A percentile compares a stretch with the other conserved stretches of the same genome.
These are phyloP conservation scores for Xanthorhoe spadicearia DNA, from an alignment of 2,888 invertebrate species.

Conservation along the genomic window DNA sequence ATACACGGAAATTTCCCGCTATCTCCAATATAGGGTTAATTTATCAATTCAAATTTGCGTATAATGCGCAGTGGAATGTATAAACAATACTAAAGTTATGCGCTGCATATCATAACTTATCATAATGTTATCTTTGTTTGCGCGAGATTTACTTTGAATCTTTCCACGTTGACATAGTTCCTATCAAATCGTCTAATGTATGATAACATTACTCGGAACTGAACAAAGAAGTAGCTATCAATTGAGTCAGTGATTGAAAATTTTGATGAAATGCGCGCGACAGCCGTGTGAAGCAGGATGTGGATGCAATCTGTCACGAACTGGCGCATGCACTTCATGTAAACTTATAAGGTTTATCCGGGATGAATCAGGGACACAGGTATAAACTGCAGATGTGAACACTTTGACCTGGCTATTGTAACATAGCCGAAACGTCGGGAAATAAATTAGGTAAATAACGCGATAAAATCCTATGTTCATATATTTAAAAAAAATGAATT, in stretches of 20 bases:
- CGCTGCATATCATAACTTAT: conserved; percentile 12
- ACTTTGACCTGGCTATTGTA: neutral
- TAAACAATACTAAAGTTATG: conserved; percentile 32
- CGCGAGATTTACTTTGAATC: conserved; percentile 28
- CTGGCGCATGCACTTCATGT: conserved; percentile 1
- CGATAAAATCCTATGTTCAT: too few relatives aligned
- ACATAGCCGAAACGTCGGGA: too few relatives aligned
- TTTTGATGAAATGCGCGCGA: conserved; percentile 3
- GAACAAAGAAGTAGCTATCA: conserved; percentile 16
- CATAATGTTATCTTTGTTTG: conserved; percentile 35
- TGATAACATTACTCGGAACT: conserved; percentile 2
- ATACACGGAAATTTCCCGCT: conserved; percentile 21
- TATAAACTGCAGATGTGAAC: neutral
- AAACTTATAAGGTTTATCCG: conserved; percentile 10
- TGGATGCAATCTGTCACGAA: conserved; percentile 3
- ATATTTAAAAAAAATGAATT: too few relatives aligned
- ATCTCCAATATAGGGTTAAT: conserved; percentile 21
- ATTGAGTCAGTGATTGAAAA: conserved; percentile 2
- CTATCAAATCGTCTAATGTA: conserved; percentile 9
- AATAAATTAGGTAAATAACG: too few relatives aligned
- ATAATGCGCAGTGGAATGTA: conserved; percentile 31
- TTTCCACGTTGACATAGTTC: conserved; percentile 19
- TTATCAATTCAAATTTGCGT: conserved; percentile 25
- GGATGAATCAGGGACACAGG: conserved; percentile 10
- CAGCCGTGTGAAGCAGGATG: conserved; percentile 12